Conservation (phyloP, 2,113 vertebrate genomes). For the Cercopithecus mona region DNA sequence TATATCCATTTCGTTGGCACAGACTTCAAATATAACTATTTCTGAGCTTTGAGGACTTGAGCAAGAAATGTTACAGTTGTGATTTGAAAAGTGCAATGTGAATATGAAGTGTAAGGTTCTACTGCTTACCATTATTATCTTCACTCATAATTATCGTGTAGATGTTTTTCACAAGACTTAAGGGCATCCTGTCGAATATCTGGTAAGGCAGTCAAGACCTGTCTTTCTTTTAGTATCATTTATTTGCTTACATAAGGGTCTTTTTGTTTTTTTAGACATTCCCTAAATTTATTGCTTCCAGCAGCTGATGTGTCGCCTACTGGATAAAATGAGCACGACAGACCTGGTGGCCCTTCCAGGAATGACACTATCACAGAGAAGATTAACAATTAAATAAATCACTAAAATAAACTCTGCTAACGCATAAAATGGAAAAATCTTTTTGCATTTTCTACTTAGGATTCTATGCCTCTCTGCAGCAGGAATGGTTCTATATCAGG, state of each 20-base stretch:
- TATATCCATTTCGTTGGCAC: conserved; percentile 1
- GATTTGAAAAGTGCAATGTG: conserved; percentile 19
- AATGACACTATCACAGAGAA: background rate
- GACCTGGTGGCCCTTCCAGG: background rate
- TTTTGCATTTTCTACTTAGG: background rate
- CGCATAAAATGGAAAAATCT: background rate
- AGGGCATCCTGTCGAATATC: background rate
- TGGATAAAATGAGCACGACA: background rate
- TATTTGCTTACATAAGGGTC: background rate
- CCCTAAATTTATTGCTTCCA: background rate
- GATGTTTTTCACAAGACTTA: background rate
- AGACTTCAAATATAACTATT: conserved; percentile 6
- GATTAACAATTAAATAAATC: background rate
- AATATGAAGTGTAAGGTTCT: background rate
- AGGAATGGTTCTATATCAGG: conserved; percentile 33
- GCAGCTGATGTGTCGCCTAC: background rate
- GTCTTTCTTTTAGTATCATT: background rate
- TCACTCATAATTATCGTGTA: background rate
- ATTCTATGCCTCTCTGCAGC: background rate
- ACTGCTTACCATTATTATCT: background rate
- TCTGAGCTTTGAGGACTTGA: conserved; percentile 21
- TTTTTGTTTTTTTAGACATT: background rate
- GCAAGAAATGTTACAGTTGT: background rate
- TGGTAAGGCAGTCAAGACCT: background rate
- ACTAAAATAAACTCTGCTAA: background rate